Percentiles rank a stretch among this genome's conserved stretches.
Conservation (phyloP, 2,888 invertebrate genomes). For the Machimus atricapillus region DNA sequence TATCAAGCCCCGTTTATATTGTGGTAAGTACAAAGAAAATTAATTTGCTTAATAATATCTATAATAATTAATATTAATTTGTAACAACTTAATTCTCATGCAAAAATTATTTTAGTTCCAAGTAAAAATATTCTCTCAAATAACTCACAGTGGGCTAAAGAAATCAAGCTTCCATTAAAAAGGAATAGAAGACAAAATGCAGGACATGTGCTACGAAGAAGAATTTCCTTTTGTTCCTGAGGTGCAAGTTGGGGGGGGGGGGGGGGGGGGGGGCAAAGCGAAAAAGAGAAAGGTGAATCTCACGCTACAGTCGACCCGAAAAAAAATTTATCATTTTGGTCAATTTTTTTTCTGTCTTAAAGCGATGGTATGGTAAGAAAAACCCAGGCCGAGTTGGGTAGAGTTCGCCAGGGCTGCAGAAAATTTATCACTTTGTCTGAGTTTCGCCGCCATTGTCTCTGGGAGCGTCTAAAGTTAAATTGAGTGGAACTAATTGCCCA, state of each 20-base stretch:
- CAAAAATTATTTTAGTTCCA: too few species aligned
- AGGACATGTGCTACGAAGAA: not conserved
- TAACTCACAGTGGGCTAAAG: too few species aligned
- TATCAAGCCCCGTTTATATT: too few species aligned
- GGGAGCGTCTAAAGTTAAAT: constrained; percentile 31
- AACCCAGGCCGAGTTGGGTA: not conserved
- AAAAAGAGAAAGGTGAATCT: not conserved
- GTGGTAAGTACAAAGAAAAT: too few species aligned
- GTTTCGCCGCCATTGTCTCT: constrained; percentile 35
- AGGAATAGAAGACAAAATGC: not conserved
- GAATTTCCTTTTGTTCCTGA: not conserved
- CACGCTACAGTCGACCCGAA: not conserved
- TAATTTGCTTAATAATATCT: too few species aligned
- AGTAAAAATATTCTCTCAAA: not conserved
- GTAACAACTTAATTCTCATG: too few species aligned
- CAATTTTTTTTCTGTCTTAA: constrained; percentile 2
- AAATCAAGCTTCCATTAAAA: not conserved
- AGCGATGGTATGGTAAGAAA: not conserved
- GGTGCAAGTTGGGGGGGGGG: too few species aligned
- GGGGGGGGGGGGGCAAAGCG: too few species aligned
- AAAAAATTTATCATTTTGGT: constrained; percentile 21
- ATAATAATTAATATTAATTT: too few species aligned
- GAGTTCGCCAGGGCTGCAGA: constrained; percentile 4
- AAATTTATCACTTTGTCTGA: constrained; percentile 38
- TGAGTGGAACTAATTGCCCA: constrained; percentile 38